Percentiles rank a stretch among this genome's conserved stretches.
These are phyloP conservation scores for Gymnoscopelus braueri DNA, from an alignment of 2,797 vertebrate genomes.

Conservation along the genomic window DNA sequence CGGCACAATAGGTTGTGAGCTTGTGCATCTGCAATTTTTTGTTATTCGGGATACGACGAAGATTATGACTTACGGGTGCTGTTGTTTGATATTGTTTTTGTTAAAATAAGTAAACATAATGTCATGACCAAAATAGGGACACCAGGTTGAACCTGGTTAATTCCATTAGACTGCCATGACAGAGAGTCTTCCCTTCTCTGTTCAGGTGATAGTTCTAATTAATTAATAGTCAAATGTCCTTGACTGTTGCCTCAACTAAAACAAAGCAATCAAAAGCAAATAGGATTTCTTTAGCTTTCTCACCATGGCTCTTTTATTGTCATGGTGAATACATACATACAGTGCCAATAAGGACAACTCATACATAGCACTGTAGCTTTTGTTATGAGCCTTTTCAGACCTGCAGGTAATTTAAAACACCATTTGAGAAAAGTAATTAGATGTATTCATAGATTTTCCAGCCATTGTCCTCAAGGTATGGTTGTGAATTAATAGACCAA, in stretches of 20 bases:
- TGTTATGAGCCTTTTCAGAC: constrained; percentile 21
- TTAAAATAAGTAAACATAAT: too few relatives aligned
- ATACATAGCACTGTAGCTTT: constrained; percentile 9
- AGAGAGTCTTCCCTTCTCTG: constrained; percentile 30
- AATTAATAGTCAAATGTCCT: neutral
- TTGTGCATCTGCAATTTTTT: too few relatives aligned
- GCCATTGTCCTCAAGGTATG: constrained; percentile 29
- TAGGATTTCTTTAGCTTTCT: neutral
- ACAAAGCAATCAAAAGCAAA: constrained; percentile 17
- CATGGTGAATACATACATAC: constrained; percentile 31
- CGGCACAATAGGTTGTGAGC: too few relatives aligned
- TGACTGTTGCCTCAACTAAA: neutral
- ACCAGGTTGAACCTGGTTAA: constrained; percentile 29
- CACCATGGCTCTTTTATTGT: constrained; percentile 11
- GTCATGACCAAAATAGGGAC: too few relatives aligned
- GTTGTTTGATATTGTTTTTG: too few relatives aligned
- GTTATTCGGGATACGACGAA: too few relatives aligned
- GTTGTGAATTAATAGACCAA: constrained; percentile 37
- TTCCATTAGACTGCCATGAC: constrained; percentile 43
- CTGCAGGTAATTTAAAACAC: constrained; percentile 37
- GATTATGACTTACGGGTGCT: too few relatives aligned
- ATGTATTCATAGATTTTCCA: constrained; percentile 24
- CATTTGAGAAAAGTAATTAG: constrained; percentile 50
- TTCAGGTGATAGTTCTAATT: neutral
- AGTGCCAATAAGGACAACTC: constrained; percentile 17